Evolutionary conservation across 2,888 invertebrate genomes (phyloP).

Genomic region (Amphipoea oculea): DNA sequence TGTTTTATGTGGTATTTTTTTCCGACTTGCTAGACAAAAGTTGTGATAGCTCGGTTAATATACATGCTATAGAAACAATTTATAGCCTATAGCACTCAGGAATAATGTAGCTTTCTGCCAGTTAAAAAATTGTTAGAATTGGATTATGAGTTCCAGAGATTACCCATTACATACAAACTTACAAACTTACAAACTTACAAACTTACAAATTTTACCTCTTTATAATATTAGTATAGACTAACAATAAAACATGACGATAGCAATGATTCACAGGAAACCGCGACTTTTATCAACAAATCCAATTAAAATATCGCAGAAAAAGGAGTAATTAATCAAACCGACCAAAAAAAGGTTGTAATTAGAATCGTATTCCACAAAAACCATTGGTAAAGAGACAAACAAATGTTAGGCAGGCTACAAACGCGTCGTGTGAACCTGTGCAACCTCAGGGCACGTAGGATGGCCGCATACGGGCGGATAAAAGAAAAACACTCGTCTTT

Average conservation of each 20-base stretch:
- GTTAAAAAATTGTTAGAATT: too few relatives aligned
- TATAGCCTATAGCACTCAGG: too few relatives aligned
- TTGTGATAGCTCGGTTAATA: too few relatives aligned
- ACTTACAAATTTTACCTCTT: too few relatives aligned
- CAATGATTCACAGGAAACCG: constrained; percentile 57
- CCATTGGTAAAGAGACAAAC: constrained; percentile 53
- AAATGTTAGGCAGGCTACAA: constrained; percentile 50
- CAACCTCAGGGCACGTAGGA: constrained; percentile 62
- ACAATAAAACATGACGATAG: constrained; percentile 47
- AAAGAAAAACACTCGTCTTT: constrained; percentile 81
- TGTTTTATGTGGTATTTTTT: too few relatives aligned
- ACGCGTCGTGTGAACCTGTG: constrained; percentile 41
- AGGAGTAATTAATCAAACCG: constrained; percentile 52
- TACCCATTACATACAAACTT: too few relatives aligned
- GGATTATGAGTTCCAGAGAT: too few relatives aligned
- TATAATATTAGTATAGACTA: too few relatives aligned
- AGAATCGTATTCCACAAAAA: constrained; percentile 56
- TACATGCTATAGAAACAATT: too few relatives aligned
- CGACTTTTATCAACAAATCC: constrained; percentile 56
- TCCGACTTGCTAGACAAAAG: too few relatives aligned
- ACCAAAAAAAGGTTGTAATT: constrained; percentile 48
- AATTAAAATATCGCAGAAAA: constrained; percentile 56
- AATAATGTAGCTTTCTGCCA: too few relatives aligned
- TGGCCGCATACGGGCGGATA: constrained; percentile 73
- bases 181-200: too few relatives aligned